Percentiles rank a stretch among this genome's conserved stretches.
phyloP scores from a whole-genome alignment of 2,888 invertebrate species.

The Perizoma affinitatum region DNA sequence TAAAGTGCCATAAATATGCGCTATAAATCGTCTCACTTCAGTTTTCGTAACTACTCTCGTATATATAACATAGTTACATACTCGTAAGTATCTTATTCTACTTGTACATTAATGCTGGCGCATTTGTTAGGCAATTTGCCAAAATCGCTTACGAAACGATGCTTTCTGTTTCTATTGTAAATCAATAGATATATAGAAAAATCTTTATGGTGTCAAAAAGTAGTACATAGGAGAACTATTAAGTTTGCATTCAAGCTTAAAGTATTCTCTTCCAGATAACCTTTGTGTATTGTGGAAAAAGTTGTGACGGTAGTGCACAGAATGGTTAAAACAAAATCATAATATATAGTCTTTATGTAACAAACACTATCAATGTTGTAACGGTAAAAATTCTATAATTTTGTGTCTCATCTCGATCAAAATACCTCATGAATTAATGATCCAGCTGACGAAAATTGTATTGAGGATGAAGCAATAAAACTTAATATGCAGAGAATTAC shows the following conservation, averaged over 20 bases:
- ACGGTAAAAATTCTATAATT: no score
- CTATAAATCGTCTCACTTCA: slow-evolving; percentile 47
- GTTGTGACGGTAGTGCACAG: no score
- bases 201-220: slow-evolving; percentile 20
- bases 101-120: slow-evolving; percentile 1
- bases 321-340: no score
- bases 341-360: no score
- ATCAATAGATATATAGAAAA: slow-evolving; percentile 37
- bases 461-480: slow-evolving; percentile 23
- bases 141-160: slow-evolving; percentile 52
- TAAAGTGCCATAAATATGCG: slow-evolving; percentile 46
- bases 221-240: no score
- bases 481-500: slow-evolving; percentile 27
- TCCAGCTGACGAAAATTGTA: slow-evolving; percentile 20
- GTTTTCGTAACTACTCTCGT: slow-evolving; percentile 49
- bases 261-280: no score
- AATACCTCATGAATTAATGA: no score
- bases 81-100: slow-evolving; percentile 31
- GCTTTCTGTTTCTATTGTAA: slow-evolving; percentile 46
- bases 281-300: no score
- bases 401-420: no score
- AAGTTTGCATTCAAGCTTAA: no score
- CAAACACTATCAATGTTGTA: no score
- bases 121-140: slow-evolving; percentile 53
- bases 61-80: slow-evolving; percentile 38